Evolutionary conservation across 2,888 invertebrate species (phyloP), one percentile per base, ranked within the genome.

Genomic region (Phaonia tiefii): DNA sequence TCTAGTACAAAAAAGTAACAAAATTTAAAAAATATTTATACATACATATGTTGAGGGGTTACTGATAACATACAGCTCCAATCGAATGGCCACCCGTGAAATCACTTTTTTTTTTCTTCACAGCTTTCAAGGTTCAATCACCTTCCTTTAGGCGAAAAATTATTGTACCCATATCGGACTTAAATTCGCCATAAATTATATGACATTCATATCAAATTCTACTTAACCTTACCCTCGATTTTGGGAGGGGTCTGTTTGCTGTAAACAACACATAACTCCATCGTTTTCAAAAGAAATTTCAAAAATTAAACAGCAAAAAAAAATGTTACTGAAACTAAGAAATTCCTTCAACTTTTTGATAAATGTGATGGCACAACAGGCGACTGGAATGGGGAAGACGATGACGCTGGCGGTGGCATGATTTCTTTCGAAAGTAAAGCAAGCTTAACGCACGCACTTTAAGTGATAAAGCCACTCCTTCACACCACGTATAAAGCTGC

Each of bases 341-440:
- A 80, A 80, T 80, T 80, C 71, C 71, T 51, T 25, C 67, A 67
- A 72, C 69, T n/a, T 31, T 31, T 49, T 60, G 46, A 46, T 46
- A 44, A 11, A 58, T 37, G 44, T 37, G 58, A 31, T 63, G 39
- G 42, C 54, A 54, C 20, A 22, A 22, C 49, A 10, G 26, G 13
- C 56, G 31, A 31, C 31, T 8, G 8, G 8, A 31, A 31, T 67
- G 17, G 49, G 25, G 20, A 25, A 5, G 17, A 31, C n/a, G 5
- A 11, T 54, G 54, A 20, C 49, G 20, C 3, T 15, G 20, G 20
- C 20, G 49, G 20, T 63, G 63, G 63, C 63, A 63, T 63, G 63
- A 39, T 42, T 63, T 63, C 63, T 63, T 58, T 44, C 8, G 31
- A 15, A 39, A 60, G 20, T 63, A 42, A 60, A 60, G 39, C 63